A percentile compares a stretch with the other conserved stretches of the same genome.
These are phyloP conservation scores for Melipona beecheii DNA, from an alignment of 2,888 invertebrate species.

Conservation along the genomic window DNA sequence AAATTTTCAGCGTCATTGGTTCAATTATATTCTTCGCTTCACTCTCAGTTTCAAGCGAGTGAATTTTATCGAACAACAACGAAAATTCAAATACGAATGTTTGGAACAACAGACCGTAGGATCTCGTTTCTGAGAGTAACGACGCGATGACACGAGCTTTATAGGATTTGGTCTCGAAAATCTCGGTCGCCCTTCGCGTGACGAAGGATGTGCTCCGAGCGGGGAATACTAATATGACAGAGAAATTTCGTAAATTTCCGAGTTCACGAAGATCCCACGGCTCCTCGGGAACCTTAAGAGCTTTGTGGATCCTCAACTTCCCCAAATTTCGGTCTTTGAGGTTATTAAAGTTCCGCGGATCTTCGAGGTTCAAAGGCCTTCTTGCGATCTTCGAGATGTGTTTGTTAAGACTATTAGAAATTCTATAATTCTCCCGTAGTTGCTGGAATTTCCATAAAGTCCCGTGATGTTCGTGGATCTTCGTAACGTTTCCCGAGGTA, in stretches of 20 bases:
- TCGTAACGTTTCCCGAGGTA: neutral
- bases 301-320: neutral
- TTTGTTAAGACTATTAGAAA: neutral
- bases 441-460: neutral
- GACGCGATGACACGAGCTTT: neutral
- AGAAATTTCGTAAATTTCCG: slow-evolving; percentile 8
- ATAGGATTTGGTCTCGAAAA: neutral
- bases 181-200: neutral
- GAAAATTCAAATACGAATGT: too few relatives aligned
- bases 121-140: neutral
- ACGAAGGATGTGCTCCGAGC: neutral
- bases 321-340: neutral
- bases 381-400: neutral
- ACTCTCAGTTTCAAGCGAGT: too few relatives aligned
- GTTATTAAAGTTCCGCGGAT: neutral
- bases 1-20: too few relatives aligned
- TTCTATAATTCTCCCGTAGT: neutral
- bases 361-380: neutral
- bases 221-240: neutral
- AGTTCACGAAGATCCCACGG: neutral
- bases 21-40: too few relatives aligned
- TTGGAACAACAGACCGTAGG: too few relatives aligned
- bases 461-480: neutral
- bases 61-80: too few relatives aligned
- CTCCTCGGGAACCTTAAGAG: neutral